Evolutionary conservation across 2,888 invertebrate genomes (phyloP).

Genomic region (Perizoma affinitatum): DNA sequence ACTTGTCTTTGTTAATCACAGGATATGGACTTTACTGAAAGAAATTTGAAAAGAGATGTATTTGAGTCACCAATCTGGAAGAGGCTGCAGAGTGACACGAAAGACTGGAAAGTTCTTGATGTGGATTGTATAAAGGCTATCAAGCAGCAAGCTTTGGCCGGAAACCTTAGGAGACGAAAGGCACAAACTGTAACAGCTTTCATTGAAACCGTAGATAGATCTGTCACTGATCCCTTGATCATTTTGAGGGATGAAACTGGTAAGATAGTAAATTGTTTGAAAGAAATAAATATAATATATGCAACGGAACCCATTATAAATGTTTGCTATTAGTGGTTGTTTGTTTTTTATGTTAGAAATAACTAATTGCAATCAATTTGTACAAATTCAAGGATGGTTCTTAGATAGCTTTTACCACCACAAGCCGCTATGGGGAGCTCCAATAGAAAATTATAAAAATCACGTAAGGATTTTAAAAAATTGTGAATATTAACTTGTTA

Average conservation of each 20-base stretch:
- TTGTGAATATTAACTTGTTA: no score
- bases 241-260: conserved; percentile 71
- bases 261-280: conserved; percentile 31
- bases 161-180: conserved; percentile 63
- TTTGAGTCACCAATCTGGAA: conserved; percentile 72
- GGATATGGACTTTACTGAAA: conserved; percentile 73
- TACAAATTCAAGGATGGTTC: no score
- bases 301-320: background rate
- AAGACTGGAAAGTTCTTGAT: conserved; percentile 53
- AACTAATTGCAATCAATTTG: no score
- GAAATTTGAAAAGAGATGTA: conserved; percentile 55
- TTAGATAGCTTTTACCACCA: no score
- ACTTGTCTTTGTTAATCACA: conserved; percentile 40
- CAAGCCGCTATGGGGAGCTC: no score
- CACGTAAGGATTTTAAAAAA: no score
- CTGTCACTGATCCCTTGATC: conserved; percentile 70
- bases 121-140: conserved; percentile 67
- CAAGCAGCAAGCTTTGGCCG: conserved; percentile 66
- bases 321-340: background rate
- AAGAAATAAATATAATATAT: no score
- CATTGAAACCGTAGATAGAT: conserved; percentile 74
- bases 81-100: conserved; percentile 59
- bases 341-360: no score
- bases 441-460: no score
- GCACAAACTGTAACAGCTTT: conserved; percentile 70